Evolutionary conservation across 2,888 invertebrate species (phyloP).

Genomic region (Lasioglossum vierecki): DNA sequence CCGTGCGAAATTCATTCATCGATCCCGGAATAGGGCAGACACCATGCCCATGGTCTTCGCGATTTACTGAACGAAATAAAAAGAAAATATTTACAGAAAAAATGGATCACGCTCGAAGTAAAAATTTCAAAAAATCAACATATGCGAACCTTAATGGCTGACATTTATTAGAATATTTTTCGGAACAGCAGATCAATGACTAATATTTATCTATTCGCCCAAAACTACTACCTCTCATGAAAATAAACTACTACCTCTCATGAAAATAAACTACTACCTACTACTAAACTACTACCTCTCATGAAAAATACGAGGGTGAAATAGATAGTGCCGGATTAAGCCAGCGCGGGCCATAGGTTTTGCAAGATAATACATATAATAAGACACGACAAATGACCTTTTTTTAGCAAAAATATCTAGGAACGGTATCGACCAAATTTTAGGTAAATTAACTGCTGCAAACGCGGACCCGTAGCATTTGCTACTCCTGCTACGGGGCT

Average conservation of each 20-base stretch:
- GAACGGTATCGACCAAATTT: no score
- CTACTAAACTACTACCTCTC: not conserved
- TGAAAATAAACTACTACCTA: no score
- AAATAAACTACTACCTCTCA: not conserved
- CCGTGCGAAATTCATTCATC: constrained; percentile 16
- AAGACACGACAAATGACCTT: no score
- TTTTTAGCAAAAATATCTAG: not conserved
- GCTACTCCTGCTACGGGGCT: no score
- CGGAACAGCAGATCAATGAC: not conserved
- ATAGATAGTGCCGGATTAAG: no score
- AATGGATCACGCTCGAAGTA: no score
- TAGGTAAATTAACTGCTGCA: no score
- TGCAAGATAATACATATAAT: no score
- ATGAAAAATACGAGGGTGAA: no score
- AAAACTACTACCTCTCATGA: not conserved
- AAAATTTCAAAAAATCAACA: not conserved
- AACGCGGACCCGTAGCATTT: no score
- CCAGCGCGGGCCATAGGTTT: no score
- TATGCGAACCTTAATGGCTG: not conserved
- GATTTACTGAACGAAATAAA: not conserved
- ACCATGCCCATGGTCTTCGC: not conserved
- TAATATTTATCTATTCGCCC: not conserved
- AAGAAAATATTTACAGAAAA: not conserved
- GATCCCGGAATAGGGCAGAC: not conserved
- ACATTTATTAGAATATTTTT: not conserved